Evolutionary conservation across 2,888 invertebrate species (phyloP).

Genomic region (Ellobium chinense): DNA sequence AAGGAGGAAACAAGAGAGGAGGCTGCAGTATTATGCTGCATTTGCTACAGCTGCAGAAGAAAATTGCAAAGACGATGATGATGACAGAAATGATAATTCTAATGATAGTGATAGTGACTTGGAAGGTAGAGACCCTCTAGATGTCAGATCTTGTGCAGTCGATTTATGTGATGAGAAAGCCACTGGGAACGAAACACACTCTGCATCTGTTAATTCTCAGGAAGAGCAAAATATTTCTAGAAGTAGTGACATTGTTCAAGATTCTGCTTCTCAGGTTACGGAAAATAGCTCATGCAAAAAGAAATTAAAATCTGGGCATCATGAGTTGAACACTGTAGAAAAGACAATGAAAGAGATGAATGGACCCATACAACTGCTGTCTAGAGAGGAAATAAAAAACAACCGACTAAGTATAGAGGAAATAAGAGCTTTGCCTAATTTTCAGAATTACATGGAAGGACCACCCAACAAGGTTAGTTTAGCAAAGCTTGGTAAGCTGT

Average conservation of each 20-base stretch:
- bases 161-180: too few relatives aligned
- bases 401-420: slow-evolving; percentile 65
- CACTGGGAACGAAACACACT: too few relatives aligned
- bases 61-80: slow-evolving; percentile 1
- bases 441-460: slow-evolving; percentile 70
- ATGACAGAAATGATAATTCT: background rate
- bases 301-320: too few relatives aligned
- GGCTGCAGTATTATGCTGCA: slow-evolving; percentile 21
- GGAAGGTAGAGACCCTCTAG: background rate
- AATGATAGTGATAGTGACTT: background rate
- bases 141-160: too few relatives aligned
- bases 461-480: slow-evolving; percentile 68
- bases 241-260: too few relatives aligned
- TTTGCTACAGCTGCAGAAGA: background rate
- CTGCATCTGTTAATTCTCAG: too few relatives aligned
- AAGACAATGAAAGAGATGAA: background rate
- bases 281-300: too few relatives aligned
- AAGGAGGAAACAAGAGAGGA: slow-evolving; percentile 35
- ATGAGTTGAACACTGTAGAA: background rate
- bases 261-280: too few relatives aligned
- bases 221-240: too few relatives aligned
- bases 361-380: slow-evolving; percentile 45
- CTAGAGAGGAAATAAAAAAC: slow-evolving; percentile 60
- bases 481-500: too few relatives aligned
- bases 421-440: slow-evolving; percentile 64